Percentiles rank a stretch among this genome's conserved stretches.
Conservation (phyloP, 2,113 vertebrate species). For the Silurus asotus region DNA sequence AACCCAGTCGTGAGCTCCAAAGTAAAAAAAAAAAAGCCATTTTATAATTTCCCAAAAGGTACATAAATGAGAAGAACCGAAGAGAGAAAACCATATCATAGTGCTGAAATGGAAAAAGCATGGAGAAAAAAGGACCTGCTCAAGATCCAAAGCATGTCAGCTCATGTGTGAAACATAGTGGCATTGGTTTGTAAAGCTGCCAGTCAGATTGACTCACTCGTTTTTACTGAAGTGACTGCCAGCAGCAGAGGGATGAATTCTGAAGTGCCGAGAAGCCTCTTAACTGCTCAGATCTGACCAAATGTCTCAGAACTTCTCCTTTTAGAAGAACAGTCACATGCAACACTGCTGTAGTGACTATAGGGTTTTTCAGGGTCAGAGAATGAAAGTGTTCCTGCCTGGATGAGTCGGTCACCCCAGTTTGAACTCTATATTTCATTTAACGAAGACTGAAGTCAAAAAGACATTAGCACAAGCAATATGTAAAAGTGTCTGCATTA, state of each 20-base stretch:
- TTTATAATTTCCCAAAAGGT: not conserved
- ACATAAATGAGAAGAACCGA: not conserved
- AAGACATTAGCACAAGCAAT: not conserved
- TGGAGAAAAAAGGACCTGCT: not conserved
- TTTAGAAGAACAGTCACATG: not conserved
- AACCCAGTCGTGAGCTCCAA: not conserved
- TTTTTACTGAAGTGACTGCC: slow-evolving; percentile 16
- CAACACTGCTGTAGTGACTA: not conserved
- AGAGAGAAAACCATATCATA: not conserved
- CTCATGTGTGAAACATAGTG: slow-evolving; percentile 9
- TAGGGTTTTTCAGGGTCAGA: not conserved
- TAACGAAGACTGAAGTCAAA: not conserved
- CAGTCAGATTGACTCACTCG: not conserved
- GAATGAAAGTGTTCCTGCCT: not conserved
- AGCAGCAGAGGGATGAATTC: slow-evolving; percentile 14
- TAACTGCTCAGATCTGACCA: not conserved
- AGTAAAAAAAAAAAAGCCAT: not conserved
- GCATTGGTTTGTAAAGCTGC: not conserved
- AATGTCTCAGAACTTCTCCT: slow-evolving; percentile 5
- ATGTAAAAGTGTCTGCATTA: not conserved
- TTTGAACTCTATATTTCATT: not conserved
- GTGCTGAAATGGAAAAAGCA: not conserved
- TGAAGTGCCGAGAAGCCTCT: not conserved
- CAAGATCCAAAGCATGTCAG: not conserved
- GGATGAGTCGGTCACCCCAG: not conserved